phyloP scores from a whole-genome alignment of 1,140 invertebrate species.

The Zaprionus lachaisei region DNA sequence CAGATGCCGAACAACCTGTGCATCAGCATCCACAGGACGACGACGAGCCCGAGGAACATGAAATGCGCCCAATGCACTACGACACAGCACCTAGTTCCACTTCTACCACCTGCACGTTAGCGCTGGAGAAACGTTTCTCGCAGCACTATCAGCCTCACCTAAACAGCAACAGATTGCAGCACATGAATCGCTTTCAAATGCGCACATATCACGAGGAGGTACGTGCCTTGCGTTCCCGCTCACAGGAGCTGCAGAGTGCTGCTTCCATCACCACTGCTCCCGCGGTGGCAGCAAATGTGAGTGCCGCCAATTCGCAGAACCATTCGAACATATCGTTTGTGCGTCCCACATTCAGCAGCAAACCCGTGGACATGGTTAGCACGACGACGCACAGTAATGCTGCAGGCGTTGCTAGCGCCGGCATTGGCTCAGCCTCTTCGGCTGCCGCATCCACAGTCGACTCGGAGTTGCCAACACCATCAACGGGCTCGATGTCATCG shows the following conservation, averaged over 20 bases:
- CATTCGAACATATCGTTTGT: slow-evolving; percentile 78
- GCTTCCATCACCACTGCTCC: slow-evolving; percentile 7
- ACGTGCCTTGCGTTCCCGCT: slow-evolving; percentile 62
- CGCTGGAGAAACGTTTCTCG: slow-evolving; percentile 51
- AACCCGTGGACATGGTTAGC: slow-evolving; percentile 73
- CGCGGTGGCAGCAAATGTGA: slow-evolving; percentile 16
- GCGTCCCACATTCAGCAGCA: slow-evolving; percentile 73
- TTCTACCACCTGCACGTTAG: slow-evolving; percentile 22
- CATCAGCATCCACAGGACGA: slow-evolving; percentile 33
- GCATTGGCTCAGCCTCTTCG: slow-evolving; percentile 11
- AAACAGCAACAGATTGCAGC: slow-evolving; percentile 47
- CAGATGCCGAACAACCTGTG: slow-evolving; percentile 39
- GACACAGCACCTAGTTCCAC: slow-evolving; percentile 57
- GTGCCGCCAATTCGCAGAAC: slow-evolving; percentile 23
- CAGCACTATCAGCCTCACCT: slow-evolving; percentile 55
- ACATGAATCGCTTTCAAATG: slow-evolving; percentile 62
- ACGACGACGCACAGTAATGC: slow-evolving; percentile 66
- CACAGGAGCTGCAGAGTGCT: slow-evolving; percentile 57
- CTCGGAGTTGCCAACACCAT: slow-evolving; percentile 48
- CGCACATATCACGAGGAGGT: slow-evolving; percentile 67
- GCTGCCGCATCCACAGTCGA: slow-evolving; percentile 28
- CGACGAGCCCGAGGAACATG: slow-evolving; percentile 53
- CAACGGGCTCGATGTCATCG: slow-evolving; percentile 25
- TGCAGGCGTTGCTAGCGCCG: slow-evolving; percentile 7
- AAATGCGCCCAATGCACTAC: slow-evolving; percentile 43